phyloP scores from a whole-genome alignment of 2,113 vertebrate genomes.

The Pandion haliaetus region DNA sequence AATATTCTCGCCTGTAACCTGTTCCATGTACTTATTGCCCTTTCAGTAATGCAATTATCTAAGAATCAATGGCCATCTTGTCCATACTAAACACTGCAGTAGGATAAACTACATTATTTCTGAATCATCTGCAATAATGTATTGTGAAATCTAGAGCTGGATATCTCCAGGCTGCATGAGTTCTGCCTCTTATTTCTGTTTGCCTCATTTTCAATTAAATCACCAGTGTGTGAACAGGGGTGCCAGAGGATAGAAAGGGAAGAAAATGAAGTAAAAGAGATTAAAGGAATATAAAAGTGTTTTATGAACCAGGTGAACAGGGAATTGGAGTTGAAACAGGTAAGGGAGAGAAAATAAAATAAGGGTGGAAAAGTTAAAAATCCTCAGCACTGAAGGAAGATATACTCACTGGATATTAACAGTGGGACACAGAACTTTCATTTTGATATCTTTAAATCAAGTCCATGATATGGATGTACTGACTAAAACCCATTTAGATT shows the following conservation, averaged over 20 bases:
- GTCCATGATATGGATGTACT: background rate
- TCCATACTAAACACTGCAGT: background rate
- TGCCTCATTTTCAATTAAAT: background rate
- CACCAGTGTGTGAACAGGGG: background rate
- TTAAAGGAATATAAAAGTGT: background rate
- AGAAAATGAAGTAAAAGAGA: background rate
- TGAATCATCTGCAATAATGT: background rate
- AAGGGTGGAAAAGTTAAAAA: background rate
- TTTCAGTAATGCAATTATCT: constrained; percentile 17
- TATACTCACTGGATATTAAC: background rate
- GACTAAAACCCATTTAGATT: background rate
- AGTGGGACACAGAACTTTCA: background rate
- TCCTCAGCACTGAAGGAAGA: background rate
- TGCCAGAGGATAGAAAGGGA: background rate
- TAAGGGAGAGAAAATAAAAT: background rate
- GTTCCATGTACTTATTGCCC: background rate
- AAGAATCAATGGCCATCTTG: background rate
- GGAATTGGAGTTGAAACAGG: background rate
- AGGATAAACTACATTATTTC: constrained; percentile 32
- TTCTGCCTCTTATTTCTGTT: background rate
- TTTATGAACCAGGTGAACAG: background rate
- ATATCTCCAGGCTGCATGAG: background rate
- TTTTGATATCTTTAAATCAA: background rate
- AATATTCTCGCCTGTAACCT: background rate
- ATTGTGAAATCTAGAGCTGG: background rate